phyloP scores from a whole-genome alignment of 2,113 vertebrate genomes.

The Potamarius usumacintae region DNA sequence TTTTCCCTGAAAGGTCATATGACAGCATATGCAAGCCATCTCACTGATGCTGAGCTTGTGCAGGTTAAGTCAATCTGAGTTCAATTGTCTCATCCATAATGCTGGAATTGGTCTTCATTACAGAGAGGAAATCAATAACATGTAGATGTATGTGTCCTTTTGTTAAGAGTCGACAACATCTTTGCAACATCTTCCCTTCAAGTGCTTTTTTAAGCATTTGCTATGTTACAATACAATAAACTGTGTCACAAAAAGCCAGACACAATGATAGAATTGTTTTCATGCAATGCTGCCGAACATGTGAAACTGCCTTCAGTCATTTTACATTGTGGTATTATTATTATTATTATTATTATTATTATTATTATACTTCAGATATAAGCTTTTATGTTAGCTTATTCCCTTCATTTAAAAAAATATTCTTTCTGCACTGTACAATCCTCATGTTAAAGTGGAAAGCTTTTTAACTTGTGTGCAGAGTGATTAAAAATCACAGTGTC shows the following conservation, averaged over 20 bases:
- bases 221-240: background rate
- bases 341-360: no score
- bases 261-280: background rate
- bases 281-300: background rate
- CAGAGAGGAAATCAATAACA: conserved; percentile 1
- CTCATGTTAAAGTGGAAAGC: background rate
- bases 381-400: background rate
- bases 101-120: background rate
- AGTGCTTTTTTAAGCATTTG: background rate
- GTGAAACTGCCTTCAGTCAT: background rate
- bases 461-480: background rate
- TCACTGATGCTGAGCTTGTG: background rate
- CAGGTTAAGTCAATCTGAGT: background rate
- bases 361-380: background rate
- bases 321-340: background rate
- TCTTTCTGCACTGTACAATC: background rate
- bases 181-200: background rate
- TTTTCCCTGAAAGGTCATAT: conserved; percentile 6
- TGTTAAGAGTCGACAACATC: background rate
- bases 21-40: background rate
- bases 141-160: background rate
- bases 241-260: background rate
- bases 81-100: background rate
- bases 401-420: background rate
- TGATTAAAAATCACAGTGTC: background rate